A percentile compares a stretch with the other conserved stretches of the same genome.
These are phyloP conservation scores for Macquaria australasica DNA, from an alignment of 2,113 vertebrate genomes.

Conservation along the genomic window DNA sequence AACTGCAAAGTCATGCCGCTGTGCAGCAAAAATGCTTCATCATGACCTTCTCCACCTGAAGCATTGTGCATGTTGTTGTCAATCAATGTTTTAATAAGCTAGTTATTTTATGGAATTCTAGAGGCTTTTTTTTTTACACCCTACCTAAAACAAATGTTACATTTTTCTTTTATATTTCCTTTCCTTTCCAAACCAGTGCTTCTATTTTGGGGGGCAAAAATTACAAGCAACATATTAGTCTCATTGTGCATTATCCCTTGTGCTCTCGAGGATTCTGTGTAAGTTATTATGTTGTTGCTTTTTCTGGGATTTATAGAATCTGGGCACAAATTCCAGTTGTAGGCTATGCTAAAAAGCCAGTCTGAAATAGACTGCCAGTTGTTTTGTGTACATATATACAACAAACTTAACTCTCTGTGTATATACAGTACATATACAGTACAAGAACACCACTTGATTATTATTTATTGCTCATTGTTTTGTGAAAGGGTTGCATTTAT, in stretches of 20 bases:
- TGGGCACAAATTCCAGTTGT: conserved; percentile 71
- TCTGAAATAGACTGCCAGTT: conserved; percentile 72
- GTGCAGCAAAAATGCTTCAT: conserved; percentile 57
- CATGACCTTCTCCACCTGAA: conserved; percentile 43
- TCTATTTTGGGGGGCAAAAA: conserved; percentile 49
- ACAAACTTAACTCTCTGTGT: conserved; percentile 81
- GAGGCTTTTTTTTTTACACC: conserved; percentile 65
- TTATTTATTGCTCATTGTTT: conserved; percentile 87
- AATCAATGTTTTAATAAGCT: conserved; percentile 81
- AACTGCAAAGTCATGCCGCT: conserved; percentile 46
- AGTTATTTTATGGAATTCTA: conserved; percentile 75
- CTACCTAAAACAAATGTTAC: conserved; percentile 53
- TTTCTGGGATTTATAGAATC: conserved; percentile 63
- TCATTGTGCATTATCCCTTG: conserved; percentile 65
- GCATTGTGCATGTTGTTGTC: conserved; percentile 80
- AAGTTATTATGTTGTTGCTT: conserved; percentile 79
- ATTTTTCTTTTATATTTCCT: conserved; percentile 67
- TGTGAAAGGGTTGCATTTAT: conserved; percentile 88
- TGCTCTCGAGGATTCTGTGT: conserved; percentile 66
- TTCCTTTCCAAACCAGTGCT: conserved; percentile 65
- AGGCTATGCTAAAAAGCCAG: conserved; percentile 70
- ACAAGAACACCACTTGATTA: conserved; percentile 83
- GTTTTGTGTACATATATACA: conserved; percentile 82
- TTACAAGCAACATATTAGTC: conserved; percentile 56
- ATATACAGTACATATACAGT: conserved; percentile 85